Percentiles rank a stretch among this genome's conserved stretches.
phyloP scores from a whole-genome alignment of 2,113 vertebrate species.

The Sylvia atricapilla region DNA sequence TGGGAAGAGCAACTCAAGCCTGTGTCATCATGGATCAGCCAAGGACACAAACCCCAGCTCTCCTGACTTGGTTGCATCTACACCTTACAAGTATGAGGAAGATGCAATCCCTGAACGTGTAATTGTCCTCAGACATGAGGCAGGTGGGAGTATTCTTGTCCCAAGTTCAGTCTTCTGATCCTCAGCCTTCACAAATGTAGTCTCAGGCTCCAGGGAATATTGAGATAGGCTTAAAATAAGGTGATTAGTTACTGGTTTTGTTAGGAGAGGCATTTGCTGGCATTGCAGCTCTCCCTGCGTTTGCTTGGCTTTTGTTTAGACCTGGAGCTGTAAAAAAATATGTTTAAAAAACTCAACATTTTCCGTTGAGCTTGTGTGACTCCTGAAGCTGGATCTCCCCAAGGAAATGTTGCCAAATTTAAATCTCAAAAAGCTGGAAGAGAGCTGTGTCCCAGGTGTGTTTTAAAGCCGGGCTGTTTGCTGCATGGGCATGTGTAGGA shows the following conservation, averaged over 20 bases:
- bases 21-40: background rate
- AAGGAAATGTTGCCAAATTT: rapidly evolving
- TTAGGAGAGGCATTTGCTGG: background rate
- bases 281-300: rapidly evolving
- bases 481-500: rapidly evolving
- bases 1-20: background rate
- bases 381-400: background rate
- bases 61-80: background rate
- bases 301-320: background rate
- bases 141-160: background rate
- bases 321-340: background rate
- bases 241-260: background rate
- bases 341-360: rapidly evolving
- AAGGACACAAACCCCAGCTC: background rate
- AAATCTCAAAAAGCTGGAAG: background rate
- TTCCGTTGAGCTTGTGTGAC: background rate
- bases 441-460: background rate
- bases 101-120: background rate
- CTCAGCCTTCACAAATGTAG: background rate
- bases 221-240: background rate
- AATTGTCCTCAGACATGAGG: background rate
- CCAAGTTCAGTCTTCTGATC: background rate
- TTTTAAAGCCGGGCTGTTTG: rapidly evolving
- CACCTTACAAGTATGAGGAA: rapidly evolving
- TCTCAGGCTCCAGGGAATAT: background rate